Percentiles rank a stretch among this genome's conserved stretches.
phyloP scores from a whole-genome alignment of 1,140 invertebrate genomes.

The Macrotrachela quadricornifera region DNA sequence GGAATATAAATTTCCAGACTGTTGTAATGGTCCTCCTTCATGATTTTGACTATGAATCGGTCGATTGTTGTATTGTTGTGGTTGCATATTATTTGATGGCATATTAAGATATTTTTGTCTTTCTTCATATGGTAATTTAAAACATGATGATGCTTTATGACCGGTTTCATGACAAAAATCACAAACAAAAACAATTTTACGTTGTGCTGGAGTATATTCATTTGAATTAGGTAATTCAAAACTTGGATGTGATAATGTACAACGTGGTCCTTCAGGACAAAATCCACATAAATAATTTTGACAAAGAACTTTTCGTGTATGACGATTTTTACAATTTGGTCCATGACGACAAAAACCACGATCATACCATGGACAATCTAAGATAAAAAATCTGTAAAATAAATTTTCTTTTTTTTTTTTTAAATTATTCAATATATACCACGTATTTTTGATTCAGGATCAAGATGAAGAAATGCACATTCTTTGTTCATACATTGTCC shows the following conservation, averaged over 20 bases:
- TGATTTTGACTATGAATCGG: too few relatives aligned
- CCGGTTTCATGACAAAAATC: conserved; percentile 86
- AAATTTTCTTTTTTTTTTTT: too few relatives aligned
- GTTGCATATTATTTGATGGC: too few relatives aligned
- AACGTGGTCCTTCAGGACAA: conserved; percentile 73
- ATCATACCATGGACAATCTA: conserved; percentile 99
- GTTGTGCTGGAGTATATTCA: conserved; percentile 47
- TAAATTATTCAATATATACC: too few relatives aligned
- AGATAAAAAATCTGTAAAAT: conserved; percentile 17
- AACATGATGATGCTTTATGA: conserved; percentile 73
- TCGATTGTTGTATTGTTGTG: too few relatives aligned
- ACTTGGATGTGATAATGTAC: conserved; percentile 52
- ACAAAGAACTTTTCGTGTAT: conserved; percentile 79
- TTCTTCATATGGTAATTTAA: conserved; percentile 9
- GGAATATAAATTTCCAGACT: too few relatives aligned
- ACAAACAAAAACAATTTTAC: conserved; percentile 60
- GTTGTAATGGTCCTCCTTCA: too few relatives aligned
- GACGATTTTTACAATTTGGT: conserved; percentile 81
- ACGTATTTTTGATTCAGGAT: conserved; percentile 57
- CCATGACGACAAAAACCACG: conserved; percentile 95
- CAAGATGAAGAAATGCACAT: conserved; percentile 96
- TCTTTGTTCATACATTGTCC: conserved; percentile 46
- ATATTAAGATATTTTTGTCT: too few relatives aligned
- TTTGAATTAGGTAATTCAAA: conserved; percentile 68
- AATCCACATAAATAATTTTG: conserved; percentile 87